Conservation (phyloP, 2,113 vertebrate genomes). For the Microcebus ravelobensis region DNA sequence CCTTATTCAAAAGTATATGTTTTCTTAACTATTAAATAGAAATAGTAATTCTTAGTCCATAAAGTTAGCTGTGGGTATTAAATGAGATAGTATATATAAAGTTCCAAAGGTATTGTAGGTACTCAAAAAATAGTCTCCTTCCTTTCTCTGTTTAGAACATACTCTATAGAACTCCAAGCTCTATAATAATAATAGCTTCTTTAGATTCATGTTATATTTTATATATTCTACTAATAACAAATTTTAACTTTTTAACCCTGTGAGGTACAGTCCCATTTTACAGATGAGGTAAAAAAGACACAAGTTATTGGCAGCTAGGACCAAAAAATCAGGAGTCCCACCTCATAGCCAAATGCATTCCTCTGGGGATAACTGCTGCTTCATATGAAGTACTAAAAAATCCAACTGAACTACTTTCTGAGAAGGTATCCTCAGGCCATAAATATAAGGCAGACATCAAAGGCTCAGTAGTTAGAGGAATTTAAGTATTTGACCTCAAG, state of each 20-base stretch:
- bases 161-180: background rate
- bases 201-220: conserved; percentile 27
- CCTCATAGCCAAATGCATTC: background rate
- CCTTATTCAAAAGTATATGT: conserved; percentile 35
- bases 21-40: conserved; percentile 45
- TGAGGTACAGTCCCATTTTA: background rate
- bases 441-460: conserved; percentile 30
- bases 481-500: conserved; percentile 8
- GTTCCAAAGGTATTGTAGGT: background rate
- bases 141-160: background rate
- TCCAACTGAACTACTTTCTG: conserved; percentile 40
- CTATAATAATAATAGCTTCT: background rate
- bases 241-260: conserved; percentile 31
- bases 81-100: background rate
- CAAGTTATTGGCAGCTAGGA: conserved; percentile 27
- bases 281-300: background rate
- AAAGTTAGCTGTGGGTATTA: conserved; percentile 48
- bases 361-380: background rate
- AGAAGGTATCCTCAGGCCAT: conserved; percentile 30
- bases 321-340: background rate
- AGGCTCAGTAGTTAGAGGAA: conserved; percentile 15
- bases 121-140: conserved; percentile 23
- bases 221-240: conserved; percentile 40
- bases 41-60: conserved; percentile 35
- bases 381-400: conserved; percentile 36